These are phyloP conservation scores for Amblyopsis hoosieri DNA, from an alignment of 2,797 vertebrate genomes.

Conservation along the genomic window DNA sequence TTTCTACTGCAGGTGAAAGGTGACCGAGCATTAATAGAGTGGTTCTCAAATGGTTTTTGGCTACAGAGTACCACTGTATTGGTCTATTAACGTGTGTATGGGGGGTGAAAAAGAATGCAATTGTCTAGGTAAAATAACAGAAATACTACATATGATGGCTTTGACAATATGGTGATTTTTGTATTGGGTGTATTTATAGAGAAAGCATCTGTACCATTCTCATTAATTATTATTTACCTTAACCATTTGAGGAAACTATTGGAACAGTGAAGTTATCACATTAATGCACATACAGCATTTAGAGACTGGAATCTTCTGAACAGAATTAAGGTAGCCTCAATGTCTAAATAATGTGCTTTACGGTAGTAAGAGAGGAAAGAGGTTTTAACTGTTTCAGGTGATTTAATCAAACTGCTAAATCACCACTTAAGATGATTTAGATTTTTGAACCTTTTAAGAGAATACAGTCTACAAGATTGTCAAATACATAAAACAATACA, in stretches of 20 bases:
- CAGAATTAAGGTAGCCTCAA: not conserved
- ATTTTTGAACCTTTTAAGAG: constrained; percentile 43
- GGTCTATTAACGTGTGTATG: no score
- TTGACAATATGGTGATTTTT: no score
- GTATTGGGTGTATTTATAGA: no score
- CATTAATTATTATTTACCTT: not conserved
- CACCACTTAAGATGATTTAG: constrained; percentile 45
- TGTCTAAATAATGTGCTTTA: not conserved
- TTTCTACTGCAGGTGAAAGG: constrained; percentile 53
- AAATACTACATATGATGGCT: no score
- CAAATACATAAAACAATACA: constrained; percentile 66
- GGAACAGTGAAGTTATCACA: no score
- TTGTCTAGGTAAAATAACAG: no score
- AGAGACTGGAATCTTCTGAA: not conserved
- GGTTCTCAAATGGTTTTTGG: no score
- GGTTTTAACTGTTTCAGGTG: constrained; percentile 32
- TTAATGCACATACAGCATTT: not conserved
- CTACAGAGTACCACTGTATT: no score
- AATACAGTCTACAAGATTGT: constrained; percentile 69
- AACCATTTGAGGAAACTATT: no score
- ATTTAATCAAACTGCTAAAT: constrained; percentile 69
- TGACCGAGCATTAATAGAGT: constrained; percentile 9
- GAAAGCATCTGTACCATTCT: no score
- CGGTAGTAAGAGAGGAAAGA: not conserved
- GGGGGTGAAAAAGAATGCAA: no score